A percentile compares a stretch with the other conserved stretches of the same genome.
Conservation (phyloP, 2,797 vertebrate species). For the Falco cherrug region DNA sequence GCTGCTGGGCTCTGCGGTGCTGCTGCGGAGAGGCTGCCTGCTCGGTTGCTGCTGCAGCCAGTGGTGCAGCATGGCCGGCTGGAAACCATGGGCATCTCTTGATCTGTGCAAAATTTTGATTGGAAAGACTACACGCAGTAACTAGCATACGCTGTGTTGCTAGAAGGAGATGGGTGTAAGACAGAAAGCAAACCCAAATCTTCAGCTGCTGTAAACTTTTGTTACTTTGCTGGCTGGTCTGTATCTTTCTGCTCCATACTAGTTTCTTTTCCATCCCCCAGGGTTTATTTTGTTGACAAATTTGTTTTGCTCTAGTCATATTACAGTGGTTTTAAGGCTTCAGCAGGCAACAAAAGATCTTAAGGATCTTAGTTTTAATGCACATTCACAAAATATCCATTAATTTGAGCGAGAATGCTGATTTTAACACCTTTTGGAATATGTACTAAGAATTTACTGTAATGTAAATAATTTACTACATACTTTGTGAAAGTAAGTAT, state of each 20-base stretch:
- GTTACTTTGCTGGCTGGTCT: background rate
- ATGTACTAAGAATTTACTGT: constrained; percentile 37
- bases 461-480: constrained; percentile 57
- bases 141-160: accelerated
- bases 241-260: background rate
- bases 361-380: background rate
- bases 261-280: background rate
- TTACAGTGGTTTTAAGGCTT: background rate
- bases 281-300: background rate
- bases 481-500: constrained; percentile 32
- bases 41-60: accelerated
- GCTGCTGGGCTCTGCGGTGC: too few species aligned
- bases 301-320: background rate
- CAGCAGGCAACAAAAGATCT: background rate
- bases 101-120: accelerated
- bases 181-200: background rate
- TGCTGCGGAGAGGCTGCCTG: too few species aligned
- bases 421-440: constrained; percentile 48
- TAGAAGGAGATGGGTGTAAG: background rate
- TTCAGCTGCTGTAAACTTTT: background rate
- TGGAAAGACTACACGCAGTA: accelerated
- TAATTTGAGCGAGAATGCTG: constrained; percentile 3
- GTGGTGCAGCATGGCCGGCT: accelerated
- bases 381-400: background rate
- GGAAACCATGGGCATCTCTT: background rate